Percentiles rank a stretch among this genome's conserved stretches.
Conservation (phyloP, 2,888 invertebrate genomes). For the Pristionchus entomophagus region DNA sequence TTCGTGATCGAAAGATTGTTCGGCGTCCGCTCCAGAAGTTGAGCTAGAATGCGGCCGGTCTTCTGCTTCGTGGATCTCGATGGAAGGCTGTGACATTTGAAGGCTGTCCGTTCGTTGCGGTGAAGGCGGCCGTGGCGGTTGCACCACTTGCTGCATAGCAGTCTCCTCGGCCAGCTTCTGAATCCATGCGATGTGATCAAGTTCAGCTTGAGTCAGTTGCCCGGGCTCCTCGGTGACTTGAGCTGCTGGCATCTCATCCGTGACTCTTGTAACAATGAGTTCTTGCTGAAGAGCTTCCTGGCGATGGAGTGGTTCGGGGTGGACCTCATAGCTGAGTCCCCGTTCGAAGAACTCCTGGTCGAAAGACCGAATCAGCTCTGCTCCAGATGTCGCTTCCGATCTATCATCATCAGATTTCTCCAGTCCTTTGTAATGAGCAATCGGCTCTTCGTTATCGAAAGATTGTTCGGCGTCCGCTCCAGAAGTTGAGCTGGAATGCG, state of each 20-base stretch:
- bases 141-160: not conserved
- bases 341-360: conserved; percentile 46
- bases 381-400: conserved; percentile 41
- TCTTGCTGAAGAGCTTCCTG: conserved; percentile 2
- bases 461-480: not conserved
- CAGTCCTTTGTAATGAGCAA: not conserved
- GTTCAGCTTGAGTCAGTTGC: conserved; percentile 51
- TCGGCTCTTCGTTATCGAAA: not conserved
- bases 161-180: conserved; percentile 45
- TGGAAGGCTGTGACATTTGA: not conserved
- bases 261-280: conserved; percentile 34
- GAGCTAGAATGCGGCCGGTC: not conserved
- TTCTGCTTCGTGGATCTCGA: not conserved
- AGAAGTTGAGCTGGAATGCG: not conserved
- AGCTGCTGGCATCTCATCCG: not conserved
- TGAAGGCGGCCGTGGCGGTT: not conserved
- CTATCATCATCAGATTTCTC: not conserved
- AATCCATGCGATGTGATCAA: conserved; percentile 52
- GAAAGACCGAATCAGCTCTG: conserved; percentile 49
- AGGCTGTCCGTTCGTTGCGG: not conserved
- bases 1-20: not conserved
- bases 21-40: not conserved
- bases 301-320: not conserved
- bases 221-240: conserved; percentile 14
- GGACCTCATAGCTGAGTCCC: not conserved